Evolutionary conservation across 2,113 vertebrate genomes (phyloP).

Genomic region (Etheostoma spectabile): DNA sequence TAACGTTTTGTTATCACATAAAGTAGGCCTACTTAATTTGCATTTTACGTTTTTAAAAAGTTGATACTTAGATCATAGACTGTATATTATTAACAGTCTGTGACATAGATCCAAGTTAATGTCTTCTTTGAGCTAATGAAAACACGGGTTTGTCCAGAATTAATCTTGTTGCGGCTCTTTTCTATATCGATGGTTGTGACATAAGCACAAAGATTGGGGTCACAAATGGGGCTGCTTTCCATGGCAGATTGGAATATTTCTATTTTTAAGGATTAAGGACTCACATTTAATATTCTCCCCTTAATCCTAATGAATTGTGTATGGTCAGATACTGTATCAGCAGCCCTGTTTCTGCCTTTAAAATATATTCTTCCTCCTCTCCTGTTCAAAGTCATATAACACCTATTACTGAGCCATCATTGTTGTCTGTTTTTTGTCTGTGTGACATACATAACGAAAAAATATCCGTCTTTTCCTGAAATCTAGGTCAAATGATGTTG

Average conservation of each 20-base stretch:
- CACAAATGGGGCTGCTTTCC: neutral
- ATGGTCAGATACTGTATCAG: neutral
- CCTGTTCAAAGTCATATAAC: constrained; percentile 23
- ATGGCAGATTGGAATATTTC: constrained; percentile 10
- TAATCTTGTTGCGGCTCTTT: too few species aligned
- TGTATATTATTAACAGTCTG: too few species aligned
- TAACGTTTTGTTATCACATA: too few species aligned
- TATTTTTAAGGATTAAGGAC: constrained; percentile 30
- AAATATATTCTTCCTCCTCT: neutral
- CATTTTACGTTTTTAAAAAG: too few species aligned
- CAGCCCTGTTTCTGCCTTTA: too few species aligned
- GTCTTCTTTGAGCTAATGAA: neutral
- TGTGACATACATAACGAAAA: constrained; percentile 8
- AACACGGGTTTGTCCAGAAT: too few species aligned
- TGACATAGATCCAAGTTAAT: too few species aligned
- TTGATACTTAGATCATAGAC: too few species aligned
- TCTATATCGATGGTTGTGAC: neutral
- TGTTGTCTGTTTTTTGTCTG: constrained; percentile 20
- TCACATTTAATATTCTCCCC: neutral
- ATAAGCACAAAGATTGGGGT: neutral
- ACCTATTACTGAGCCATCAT: neutral
- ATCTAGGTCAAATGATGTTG: constrained; percentile 73
- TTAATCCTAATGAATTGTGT: constrained; percentile 56
- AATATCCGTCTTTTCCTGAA: constrained; percentile 63
- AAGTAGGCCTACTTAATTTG: too few species aligned